A percentile compares a stretch with the other conserved stretches of the same genome.
Conservation (phyloP, 2,888 invertebrate genomes). For the Ernsta delagoae region DNA sequence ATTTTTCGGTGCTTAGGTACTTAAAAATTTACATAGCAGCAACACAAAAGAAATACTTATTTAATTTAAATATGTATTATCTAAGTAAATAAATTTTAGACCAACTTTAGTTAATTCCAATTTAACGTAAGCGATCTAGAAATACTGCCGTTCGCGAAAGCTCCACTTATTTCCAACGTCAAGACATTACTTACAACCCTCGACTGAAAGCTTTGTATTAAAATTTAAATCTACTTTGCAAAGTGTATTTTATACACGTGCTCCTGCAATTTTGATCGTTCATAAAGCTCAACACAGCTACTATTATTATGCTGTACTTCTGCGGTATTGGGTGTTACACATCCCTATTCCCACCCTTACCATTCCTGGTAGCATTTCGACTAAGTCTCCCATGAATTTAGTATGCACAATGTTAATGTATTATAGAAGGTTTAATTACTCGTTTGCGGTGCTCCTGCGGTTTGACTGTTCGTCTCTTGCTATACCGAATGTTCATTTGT, state of each 20-base stretch:
- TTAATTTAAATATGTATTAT: background rate
- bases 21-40: background rate
- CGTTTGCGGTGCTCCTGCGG: conserved; percentile 74
- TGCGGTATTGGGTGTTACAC: conserved; percentile 80
- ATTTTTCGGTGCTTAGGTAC: too few species aligned
- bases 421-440: conserved; percentile 81
- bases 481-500: conserved; percentile 53
- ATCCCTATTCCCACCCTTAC: conserved; percentile 60
- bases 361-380: conserved; percentile 68
- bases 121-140: conserved; percentile 25
- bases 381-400: conserved; percentile 75
- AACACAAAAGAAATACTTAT: conserved; percentile 1
- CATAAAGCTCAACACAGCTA: conserved; percentile 81
- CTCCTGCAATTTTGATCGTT: conserved; percentile 84
- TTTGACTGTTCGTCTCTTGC: conserved; percentile 52
- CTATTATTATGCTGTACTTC: conserved; percentile 80
- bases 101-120: conserved; percentile 15
- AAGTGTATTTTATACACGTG: conserved; percentile 85
- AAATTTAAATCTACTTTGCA: conserved; percentile 85
- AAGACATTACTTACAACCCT: conserved; percentile 81
- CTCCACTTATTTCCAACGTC: conserved; percentile 75
- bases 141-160: conserved; percentile 40
- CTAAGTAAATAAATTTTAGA: conserved; percentile 13
- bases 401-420: conserved; percentile 80
- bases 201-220: conserved; percentile 83